Percentiles rank a stretch among this genome's conserved stretches.
phyloP scores from a whole-genome alignment of 2,113 vertebrate species.

The Notiomystis cincta region DNA sequence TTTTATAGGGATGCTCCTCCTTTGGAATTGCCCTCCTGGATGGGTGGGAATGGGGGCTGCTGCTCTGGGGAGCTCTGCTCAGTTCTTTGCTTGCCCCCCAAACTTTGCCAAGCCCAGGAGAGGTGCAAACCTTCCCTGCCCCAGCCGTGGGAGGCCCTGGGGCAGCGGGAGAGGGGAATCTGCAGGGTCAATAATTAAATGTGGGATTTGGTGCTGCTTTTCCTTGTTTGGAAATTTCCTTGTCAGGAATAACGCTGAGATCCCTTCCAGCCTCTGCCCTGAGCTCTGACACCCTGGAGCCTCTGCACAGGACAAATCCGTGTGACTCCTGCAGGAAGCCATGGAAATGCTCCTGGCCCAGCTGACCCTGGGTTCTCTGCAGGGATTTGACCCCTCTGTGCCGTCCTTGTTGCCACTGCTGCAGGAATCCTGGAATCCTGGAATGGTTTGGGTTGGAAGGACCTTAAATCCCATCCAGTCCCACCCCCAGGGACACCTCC shows the following conservation, averaged over 20 bases:
- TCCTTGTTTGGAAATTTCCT: neutral
- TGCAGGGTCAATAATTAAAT: neutral
- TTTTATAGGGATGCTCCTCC: too few relatives aligned
- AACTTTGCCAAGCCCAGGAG: neutral
- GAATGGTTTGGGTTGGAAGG: neutral
- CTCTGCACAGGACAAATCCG: neutral
- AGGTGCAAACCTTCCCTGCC: fast-evolving
- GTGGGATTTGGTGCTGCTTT: neutral
- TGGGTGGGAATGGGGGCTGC: neutral
- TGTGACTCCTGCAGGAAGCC: neutral
- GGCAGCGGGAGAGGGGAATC: neutral
- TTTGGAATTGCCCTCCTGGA: neutral
- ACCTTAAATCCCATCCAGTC: fast-evolving
- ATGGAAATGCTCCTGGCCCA: neutral
- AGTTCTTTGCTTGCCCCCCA: neutral
- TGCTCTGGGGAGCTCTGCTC: neutral
- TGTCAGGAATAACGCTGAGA: neutral
- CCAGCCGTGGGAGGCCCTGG: neutral
- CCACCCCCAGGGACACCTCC: neutral
- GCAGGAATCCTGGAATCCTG: neutral
- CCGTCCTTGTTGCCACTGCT: neutral
- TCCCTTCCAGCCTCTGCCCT: neutral
- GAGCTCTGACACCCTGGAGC: neutral
- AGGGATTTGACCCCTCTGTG: neutral
- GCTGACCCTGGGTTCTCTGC: neutral